A percentile compares a stretch with the other conserved stretches of the same genome.
phyloP scores from a whole-genome alignment of 2,113 vertebrate genomes.

The Verasper variegatus region DNA sequence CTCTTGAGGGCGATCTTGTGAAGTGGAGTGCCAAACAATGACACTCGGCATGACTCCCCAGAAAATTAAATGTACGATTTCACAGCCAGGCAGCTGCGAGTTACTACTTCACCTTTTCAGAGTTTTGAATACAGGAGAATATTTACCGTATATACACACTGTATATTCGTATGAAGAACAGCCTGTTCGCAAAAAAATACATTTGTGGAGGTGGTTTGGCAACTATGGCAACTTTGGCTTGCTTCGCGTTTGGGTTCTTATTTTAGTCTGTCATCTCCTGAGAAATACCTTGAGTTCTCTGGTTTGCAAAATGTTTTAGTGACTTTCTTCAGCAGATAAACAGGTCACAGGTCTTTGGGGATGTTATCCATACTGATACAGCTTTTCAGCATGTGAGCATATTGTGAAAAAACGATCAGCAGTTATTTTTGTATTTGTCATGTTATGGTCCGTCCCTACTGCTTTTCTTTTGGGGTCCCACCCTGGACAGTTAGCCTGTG shows the following conservation, averaged over 20 bases:
- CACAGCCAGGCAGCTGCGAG: background rate
- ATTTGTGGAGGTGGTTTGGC: background rate
- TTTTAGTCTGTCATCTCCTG: background rate
- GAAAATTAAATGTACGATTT: constrained; percentile 18
- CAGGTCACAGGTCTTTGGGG: background rate
- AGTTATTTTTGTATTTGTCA: background rate
- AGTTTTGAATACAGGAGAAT: background rate
- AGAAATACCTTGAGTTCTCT: background rate
- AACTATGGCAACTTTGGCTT: background rate
- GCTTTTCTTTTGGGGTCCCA: too few relatives aligned
- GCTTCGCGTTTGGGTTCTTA: background rate
- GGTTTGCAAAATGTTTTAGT: background rate
- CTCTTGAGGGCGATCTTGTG: background rate
- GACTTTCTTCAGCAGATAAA: background rate
- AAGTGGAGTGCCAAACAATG: constrained; percentile 27
- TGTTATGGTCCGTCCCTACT: too few relatives aligned
- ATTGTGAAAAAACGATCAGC: too few relatives aligned
- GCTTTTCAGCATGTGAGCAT: background rate
- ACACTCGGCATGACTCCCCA: constrained; percentile 11
- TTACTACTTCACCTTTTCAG: constrained; percentile 10
- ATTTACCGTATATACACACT: background rate
- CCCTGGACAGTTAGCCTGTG: too few relatives aligned
- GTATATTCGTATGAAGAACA: background rate
- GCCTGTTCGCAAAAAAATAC: background rate
- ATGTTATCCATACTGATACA: background rate